Conservation (phyloP, 2,797 vertebrate species). For the Ctenopoma kingsleyae region DNA sequence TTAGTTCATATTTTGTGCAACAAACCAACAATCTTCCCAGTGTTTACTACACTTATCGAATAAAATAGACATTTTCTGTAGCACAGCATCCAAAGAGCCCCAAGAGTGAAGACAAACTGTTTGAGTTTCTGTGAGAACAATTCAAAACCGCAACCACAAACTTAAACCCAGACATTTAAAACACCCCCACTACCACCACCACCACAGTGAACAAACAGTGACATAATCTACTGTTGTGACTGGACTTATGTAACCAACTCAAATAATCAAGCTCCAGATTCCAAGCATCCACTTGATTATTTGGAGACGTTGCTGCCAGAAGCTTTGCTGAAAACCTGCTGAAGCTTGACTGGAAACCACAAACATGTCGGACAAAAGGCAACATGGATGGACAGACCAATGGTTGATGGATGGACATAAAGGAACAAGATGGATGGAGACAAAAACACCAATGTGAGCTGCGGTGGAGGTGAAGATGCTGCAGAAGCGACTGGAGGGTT, state of each 20-base stretch:
- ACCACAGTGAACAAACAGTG: conserved; percentile 31
- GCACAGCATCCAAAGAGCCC: not conserved
- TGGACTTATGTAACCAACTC: conserved; percentile 38
- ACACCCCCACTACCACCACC: conserved; percentile 6
- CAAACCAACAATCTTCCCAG: no score
- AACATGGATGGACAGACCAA: conserved; percentile 43
- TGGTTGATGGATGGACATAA: conserved; percentile 37
- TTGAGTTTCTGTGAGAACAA: conserved; percentile 2
- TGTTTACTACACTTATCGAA: no score
- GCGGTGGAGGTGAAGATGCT: conserved; percentile 37
- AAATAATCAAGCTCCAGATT: conserved; percentile 51
- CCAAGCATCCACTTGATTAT: conserved; percentile 50
- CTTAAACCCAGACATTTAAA: conserved; percentile 14
- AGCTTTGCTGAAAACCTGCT: conserved; percentile 60
- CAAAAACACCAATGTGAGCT: conserved; percentile 59
- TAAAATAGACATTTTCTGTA: not conserved
- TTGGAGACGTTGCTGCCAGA: conserved; percentile 37
- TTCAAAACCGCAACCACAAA: conserved; percentile 3
- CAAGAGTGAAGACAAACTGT: not conserved
- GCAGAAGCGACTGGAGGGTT: conserved; percentile 62
- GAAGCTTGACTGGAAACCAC: conserved; percentile 56
- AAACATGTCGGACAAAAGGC: conserved; percentile 40
- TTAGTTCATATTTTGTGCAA: no score
- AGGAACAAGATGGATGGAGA: conserved; percentile 49
- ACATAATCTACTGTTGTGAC: conserved; percentile 16